These are phyloP conservation scores for Notocelia uddmanniana DNA, from an alignment of 2,888 invertebrate species.

Conservation along the genomic window DNA sequence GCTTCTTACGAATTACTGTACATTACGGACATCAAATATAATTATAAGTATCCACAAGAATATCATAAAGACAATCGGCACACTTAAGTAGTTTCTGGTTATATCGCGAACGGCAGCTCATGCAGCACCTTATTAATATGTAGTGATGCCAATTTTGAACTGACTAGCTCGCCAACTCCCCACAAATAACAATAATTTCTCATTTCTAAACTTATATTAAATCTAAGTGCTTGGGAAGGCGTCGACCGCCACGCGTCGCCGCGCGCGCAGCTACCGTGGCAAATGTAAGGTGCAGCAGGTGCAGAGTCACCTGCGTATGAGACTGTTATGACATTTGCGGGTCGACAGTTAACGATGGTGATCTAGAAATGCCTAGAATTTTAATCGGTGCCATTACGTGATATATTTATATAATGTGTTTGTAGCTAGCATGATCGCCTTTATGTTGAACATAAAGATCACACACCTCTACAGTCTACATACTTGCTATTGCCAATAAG, in stretches of 20 bases:
- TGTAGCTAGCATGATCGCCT: not conserved
- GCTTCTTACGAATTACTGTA: no score
- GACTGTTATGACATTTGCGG: conserved; percentile 32
- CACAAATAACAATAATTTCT: conserved; percentile 9
- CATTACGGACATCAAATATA: no score
- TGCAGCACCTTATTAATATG: no score
- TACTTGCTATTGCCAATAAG: no score
- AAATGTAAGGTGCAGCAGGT: conserved; percentile 12
- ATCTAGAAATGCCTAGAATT: conserved; percentile 32
- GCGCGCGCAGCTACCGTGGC: not conserved
- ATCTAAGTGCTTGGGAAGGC: conserved; percentile 15
- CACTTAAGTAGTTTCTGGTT: no score
- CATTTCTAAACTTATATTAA: conserved; percentile 43
- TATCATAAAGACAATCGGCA: no score
- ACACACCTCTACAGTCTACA: no score
- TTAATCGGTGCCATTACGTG: conserved; percentile 22
- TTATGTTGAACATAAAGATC: no score
- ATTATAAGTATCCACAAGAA: no score
- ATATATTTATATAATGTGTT: not conserved
- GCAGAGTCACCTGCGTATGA: conserved; percentile 19
- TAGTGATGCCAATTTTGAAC: no score
- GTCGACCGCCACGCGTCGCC: conserved; percentile 27
- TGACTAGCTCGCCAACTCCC: no score
- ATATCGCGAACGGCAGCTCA: no score
- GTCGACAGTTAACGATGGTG: conserved; percentile 8